These are phyloP conservation scores for Melolontha melolontha DNA, from an alignment of 2,888 invertebrate genomes.

Conservation along the genomic window DNA sequence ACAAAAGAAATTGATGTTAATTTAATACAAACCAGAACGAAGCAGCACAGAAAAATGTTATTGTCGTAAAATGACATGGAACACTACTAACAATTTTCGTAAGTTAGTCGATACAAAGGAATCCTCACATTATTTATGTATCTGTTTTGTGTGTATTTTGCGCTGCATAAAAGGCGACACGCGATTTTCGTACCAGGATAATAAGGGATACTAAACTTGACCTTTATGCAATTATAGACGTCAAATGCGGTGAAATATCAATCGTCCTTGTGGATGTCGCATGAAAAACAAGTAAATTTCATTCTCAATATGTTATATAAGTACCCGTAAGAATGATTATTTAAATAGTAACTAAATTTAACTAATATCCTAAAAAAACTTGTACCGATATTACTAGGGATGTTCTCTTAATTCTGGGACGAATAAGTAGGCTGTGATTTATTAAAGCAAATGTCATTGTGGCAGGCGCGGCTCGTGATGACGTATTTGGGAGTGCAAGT, in stretches of 20 bases:
- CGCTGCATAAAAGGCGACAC: slow-evolving; percentile 53
- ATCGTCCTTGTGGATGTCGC: not conserved
- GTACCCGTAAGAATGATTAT: no score
- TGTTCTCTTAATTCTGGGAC: no score
- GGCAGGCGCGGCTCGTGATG: no score
- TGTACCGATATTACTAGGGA: no score
- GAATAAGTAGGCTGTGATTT: no score
- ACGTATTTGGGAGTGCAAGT: no score
- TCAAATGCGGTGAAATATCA: slow-evolving; percentile 15
- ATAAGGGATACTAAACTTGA: slow-evolving; percentile 57
- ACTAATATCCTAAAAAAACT: no score
- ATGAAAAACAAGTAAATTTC: no score
- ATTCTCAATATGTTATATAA: no score
- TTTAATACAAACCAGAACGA: not conserved
- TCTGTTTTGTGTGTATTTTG: slow-evolving; percentile 24
- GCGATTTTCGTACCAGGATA: slow-evolving; percentile 61
- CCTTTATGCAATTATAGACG: slow-evolving; percentile 51
- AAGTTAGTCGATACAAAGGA: slow-evolving; percentile 42
- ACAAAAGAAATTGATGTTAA: slow-evolving; percentile 10
- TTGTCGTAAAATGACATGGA: slow-evolving; percentile 7
- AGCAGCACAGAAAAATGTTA: slow-evolving; percentile 18
- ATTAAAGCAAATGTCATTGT: no score
- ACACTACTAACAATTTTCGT: slow-evolving; percentile 21
- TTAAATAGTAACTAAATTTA: no score
- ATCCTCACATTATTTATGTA: slow-evolving; percentile 49